phyloP scores from a whole-genome alignment of 2,888 invertebrate species.

The Pterobdella sp. region DNA sequence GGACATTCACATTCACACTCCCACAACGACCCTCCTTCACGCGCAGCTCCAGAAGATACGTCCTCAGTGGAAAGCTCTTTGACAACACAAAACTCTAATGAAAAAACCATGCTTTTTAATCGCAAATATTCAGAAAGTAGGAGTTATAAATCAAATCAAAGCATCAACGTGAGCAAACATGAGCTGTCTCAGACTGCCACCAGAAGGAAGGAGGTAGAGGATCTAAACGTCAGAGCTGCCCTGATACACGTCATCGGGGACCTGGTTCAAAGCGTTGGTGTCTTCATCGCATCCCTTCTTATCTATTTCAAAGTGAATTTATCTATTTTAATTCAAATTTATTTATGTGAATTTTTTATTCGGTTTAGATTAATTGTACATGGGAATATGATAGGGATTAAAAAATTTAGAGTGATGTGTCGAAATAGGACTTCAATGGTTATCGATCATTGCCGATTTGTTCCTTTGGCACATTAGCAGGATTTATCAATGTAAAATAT shows the following conservation, averaged over 20 bases:
- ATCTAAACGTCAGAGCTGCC: conserved; percentile 52
- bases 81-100: not conserved
- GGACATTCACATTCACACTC: conserved; percentile 23
- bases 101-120: conserved; percentile 8
- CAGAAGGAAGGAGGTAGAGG: conserved; percentile 32
- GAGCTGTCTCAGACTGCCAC: not conserved
- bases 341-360: not conserved
- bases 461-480: too few relatives aligned
- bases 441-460: too few relatives aligned
- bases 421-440: too few relatives aligned
- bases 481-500: too few relatives aligned
- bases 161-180: not conserved
- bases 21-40: not conserved
- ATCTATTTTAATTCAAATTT: not conserved
- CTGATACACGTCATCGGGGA: conserved; percentile 52
- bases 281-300: conserved; percentile 48
- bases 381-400: too few relatives aligned
- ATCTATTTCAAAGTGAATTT: conserved; percentile 48
- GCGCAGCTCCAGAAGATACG: not conserved
- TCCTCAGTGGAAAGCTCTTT: not conserved
- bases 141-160: too few relatives aligned
- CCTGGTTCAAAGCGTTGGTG: conserved; percentile 51
- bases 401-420: too few relatives aligned
- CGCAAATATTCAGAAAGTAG: too few relatives aligned
- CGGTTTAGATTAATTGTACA: not conserved